Evolutionary conservation across 2,797 vertebrate genomes (phyloP).

Genomic region (Alcedo atthis): DNA sequence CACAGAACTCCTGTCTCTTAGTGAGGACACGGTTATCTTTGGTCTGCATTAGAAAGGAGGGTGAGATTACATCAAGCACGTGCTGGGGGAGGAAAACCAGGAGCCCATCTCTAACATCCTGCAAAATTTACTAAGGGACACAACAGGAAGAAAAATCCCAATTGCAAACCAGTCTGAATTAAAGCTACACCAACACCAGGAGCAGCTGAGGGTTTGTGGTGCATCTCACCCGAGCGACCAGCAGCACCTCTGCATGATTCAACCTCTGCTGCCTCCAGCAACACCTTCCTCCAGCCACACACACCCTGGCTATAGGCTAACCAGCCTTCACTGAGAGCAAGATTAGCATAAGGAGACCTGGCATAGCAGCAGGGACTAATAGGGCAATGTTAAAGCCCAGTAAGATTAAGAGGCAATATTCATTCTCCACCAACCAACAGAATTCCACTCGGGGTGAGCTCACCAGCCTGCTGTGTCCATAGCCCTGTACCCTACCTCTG

Average conservation of each 20-base stretch:
- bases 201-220: neutral
- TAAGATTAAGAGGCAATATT: neutral
- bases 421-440: neutral
- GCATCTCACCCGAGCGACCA: rapidly evolving
- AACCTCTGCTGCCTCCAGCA: neutral
- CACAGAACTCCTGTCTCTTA: neutral
- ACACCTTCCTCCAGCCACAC: neutral
- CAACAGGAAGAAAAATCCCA: neutral
- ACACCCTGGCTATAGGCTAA: neutral
- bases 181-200: neutral
- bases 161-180: neutral
- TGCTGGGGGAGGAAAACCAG: neutral
- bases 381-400: neutral
- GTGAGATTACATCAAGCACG: neutral
- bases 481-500: neutral
- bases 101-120: neutral
- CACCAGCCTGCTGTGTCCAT: neutral
- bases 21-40: neutral
- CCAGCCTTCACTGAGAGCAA: neutral
- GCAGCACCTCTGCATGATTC: neutral
- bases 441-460: neutral
- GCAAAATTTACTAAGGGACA: neutral
- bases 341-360: neutral
- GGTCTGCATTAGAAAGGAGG: neutral
- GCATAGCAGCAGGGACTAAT: rapidly evolving